Evolutionary conservation across 2,888 invertebrate genomes (phyloP), one percentile per base, ranked within the genome.

Genomic region (Orchestes rusci): DNA sequence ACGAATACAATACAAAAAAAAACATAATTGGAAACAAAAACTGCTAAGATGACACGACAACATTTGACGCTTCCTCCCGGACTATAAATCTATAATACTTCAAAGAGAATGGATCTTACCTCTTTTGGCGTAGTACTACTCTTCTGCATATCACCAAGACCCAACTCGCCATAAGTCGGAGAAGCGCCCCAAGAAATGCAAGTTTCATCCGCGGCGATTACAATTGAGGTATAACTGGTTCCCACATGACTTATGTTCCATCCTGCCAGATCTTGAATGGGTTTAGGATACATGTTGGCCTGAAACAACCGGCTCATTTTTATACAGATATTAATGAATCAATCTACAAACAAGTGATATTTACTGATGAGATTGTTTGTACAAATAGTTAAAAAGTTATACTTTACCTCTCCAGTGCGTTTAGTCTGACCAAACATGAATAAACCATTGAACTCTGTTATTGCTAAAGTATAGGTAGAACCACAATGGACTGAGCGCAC

Each of bases 111-210:
- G 5, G 12, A 23, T 7, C 23, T 50, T 57, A 92, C 89, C 71
- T 94, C 94, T 69, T 88, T 85, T 16, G 94, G 92, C 1, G 91
- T 83, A 2, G 90, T 84, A 0, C 92, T 91, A 62, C 89, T 92
- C 58, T 83, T 82, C 59, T 85, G 80, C 51, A 60, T 53, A 56
- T 92, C 93, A 1, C 94, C 94, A 50, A 88, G 81, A 49, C 92
- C 92, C 74, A 95, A 71, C 74, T 94, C 94, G 1, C 95, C 95
- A 59, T 82, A 94, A 2, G 92, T 91, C 0, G 94, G 94, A 29
- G 90, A 84, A n/a, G 87, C 84, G 2, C 94, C 94, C 91, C 93
- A 94, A 18, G 86, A 84, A 54, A 95, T 87, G 3, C 92, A 77
- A 13, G 85, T 83, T 37, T 93, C 89, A 64, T 95, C 95, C 0